Evolutionary conservation across 2,888 invertebrate species (phyloP), one percentile per base, ranked within the genome.

Genomic region (Timema podura): DNA sequence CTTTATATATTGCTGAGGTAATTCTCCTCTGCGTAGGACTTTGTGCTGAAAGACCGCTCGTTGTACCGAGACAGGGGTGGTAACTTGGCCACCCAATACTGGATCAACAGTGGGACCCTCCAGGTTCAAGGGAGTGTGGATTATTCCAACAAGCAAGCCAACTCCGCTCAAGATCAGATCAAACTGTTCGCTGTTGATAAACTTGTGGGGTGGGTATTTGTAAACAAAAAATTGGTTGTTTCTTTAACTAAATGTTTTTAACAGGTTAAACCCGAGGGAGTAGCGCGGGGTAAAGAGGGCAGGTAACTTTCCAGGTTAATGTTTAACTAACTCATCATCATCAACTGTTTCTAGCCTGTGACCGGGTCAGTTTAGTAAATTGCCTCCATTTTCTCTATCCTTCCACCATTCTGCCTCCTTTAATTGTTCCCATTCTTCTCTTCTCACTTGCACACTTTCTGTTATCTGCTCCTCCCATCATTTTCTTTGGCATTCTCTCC

Each of bases 81-180:
- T 30, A 88, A 88, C 75, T 83, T 92, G 49, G 85, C 86, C 57
- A 89, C 89, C 74, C 86, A 88, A 44, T 92, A 88, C 79, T 92
- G 92, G 92, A 85, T 91, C 81, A 90, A 91, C 76, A 84, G 89
- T 74, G 91, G 92, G 6, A 89, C 89, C 76, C 84, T 93, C 10
- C 85, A 92, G 10, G 89, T 93, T 0, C 89, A 89, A 81, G 89
- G 89, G 64, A 88, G 87, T 59, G 86, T 86, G 76, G 89, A 91
- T 81, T 91, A 88, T 81, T 90, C 91, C 0, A 83, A 82, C 47
- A 79, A 81, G 46, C 85, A 86, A 76, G 85, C 83, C 68, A 85
- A 84, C 66, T 85, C 87, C 7, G 86, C 88, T 6, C 86, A 87
- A 46, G 87, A 90, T 70, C 84, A 90, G 70, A 81, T 90, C 15